A percentile compares a stretch with the other conserved stretches of the same genome.
Conservation (phyloP, 1,140 invertebrate species). For the Cryptotermes secundus region DNA sequence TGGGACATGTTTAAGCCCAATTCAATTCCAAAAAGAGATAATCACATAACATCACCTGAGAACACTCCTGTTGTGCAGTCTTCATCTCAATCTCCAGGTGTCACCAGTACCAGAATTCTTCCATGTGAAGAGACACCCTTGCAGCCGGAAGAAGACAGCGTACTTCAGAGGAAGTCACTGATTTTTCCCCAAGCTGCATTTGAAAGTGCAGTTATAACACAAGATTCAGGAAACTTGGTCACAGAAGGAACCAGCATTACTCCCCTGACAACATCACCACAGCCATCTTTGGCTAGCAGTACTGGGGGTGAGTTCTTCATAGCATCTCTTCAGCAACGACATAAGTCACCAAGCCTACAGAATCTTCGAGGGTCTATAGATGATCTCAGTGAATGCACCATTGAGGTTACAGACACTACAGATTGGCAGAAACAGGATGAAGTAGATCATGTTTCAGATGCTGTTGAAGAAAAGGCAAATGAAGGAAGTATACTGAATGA, state of each 20-base stretch:
- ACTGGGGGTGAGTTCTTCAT: slow-evolving; percentile 39
- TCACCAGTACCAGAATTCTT: background rate
- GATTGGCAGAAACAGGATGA: slow-evolving; percentile 25
- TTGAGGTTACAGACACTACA: slow-evolving; percentile 38
- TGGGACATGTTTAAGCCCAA: slow-evolving; percentile 67
- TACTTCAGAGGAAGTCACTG: background rate
- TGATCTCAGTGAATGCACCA: slow-evolving; percentile 36
- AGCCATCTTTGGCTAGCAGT: slow-evolving; percentile 40
- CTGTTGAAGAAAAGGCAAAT: slow-evolving; percentile 21
- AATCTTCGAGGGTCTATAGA: slow-evolving; percentile 54
- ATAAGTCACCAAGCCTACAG: slow-evolving; percentile 53
- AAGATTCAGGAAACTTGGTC: slow-evolving; percentile 7
- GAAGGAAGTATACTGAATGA: background rate
- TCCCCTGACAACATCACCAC: slow-evolving; percentile 38
- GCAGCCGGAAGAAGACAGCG: background rate
- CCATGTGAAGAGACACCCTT: background rate
- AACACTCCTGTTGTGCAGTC: background rate
- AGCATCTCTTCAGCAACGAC: slow-evolving; percentile 25
- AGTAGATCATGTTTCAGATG: background rate
- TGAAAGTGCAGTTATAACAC: background rate
- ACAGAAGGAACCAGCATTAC: background rate
- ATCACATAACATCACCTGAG: slow-evolving; percentile 41
- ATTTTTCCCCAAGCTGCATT: background rate
- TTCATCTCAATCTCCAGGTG: background rate
- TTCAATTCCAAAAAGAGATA: slow-evolving; percentile 58